phyloP scores from a whole-genome alignment of 2,113 vertebrate species.

The Gambusia affinis region DNA sequence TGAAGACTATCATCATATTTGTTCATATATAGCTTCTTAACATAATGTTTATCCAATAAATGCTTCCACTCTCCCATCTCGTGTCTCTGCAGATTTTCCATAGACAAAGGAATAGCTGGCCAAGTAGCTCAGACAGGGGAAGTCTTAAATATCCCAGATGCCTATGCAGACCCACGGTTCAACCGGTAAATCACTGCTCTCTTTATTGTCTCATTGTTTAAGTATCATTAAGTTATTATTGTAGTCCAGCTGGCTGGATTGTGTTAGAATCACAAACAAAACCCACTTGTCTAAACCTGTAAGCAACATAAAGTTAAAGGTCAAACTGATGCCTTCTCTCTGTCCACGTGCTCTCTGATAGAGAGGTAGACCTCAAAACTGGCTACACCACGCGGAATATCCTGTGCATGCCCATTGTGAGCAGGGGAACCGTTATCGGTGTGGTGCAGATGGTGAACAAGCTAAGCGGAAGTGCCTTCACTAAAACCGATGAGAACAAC shows the following conservation, averaged over 20 bases:
- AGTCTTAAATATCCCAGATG: slow-evolving; percentile 97
- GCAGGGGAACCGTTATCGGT: slow-evolving; percentile 94
- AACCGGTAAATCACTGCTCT: slow-evolving; percentile 85
- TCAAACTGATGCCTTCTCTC: not conserved
- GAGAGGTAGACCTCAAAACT: slow-evolving; percentile 98
- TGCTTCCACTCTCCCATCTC: not conserved
- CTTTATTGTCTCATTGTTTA: not conserved
- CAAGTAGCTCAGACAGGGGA: slow-evolving; percentile 97
- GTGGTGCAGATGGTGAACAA: slow-evolving; percentile 99
- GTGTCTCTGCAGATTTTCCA: slow-evolving; percentile 91
- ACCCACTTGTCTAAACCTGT: not conserved
- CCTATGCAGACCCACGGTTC: slow-evolving; percentile 98
- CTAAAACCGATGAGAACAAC: slow-evolving; percentile 99
- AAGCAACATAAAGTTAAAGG: not conserved
- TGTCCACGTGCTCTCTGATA: slow-evolving; percentile 54
- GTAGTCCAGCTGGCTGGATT: too few species aligned
- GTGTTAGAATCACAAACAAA: not conserved
- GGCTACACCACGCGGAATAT: slow-evolving; percentile 98
- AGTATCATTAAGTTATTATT: not conserved
- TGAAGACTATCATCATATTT: not conserved
- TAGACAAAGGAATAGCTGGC: slow-evolving; percentile 98
- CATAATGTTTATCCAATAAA: not conserved
- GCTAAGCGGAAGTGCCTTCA: slow-evolving; percentile 98
- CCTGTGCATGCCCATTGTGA: slow-evolving; percentile 99
- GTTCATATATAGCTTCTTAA: not conserved